These are phyloP conservation scores for Aradophagus sp. DNA, from an alignment of 1,140 invertebrate genomes.

Conservation along the genomic window DNA sequence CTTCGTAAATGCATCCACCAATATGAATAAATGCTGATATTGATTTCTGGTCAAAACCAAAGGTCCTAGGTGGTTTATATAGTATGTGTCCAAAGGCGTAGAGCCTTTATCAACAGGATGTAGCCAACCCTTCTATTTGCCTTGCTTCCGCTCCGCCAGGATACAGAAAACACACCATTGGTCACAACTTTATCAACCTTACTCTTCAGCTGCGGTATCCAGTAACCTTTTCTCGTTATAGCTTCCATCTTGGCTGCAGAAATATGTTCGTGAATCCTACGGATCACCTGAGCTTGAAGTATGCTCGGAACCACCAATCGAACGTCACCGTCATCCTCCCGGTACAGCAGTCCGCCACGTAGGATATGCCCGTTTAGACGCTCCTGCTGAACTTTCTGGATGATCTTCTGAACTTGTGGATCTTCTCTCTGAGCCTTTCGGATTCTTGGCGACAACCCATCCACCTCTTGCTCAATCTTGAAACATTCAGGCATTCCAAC, in stretches of 20 bases:
- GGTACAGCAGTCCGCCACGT: background rate
- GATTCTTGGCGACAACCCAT: background rate
- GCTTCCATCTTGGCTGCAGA: slow-evolving; percentile 1
- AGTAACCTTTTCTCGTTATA: background rate
- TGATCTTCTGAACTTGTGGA: background rate
- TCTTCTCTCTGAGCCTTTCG: slow-evolving; percentile 1
- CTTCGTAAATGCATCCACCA: slow-evolving; percentile 50
- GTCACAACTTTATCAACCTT: background rate
- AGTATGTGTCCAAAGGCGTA: slow-evolving; percentile 36
- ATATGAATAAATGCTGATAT: slow-evolving; percentile 67
- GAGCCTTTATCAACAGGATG: slow-evolving; percentile 39
- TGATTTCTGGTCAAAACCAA: slow-evolving; percentile 63
- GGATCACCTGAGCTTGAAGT: background rate
- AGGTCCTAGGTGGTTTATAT: slow-evolving; percentile 61
- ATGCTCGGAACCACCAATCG: background rate
- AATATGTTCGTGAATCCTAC: background rate
- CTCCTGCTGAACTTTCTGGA: background rate
- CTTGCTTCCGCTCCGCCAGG: background rate
- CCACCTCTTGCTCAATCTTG: background rate
- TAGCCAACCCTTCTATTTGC: slow-evolving; percentile 2
- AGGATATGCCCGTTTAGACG: background rate
- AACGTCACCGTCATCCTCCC: background rate
- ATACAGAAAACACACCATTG: background rate
- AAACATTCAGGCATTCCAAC: background rate
- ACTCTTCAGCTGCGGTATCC: background rate